These are phyloP conservation scores for Callyntrura sp. DNA, from an alignment of 2,888 invertebrate species.

Conservation along the genomic window DNA sequence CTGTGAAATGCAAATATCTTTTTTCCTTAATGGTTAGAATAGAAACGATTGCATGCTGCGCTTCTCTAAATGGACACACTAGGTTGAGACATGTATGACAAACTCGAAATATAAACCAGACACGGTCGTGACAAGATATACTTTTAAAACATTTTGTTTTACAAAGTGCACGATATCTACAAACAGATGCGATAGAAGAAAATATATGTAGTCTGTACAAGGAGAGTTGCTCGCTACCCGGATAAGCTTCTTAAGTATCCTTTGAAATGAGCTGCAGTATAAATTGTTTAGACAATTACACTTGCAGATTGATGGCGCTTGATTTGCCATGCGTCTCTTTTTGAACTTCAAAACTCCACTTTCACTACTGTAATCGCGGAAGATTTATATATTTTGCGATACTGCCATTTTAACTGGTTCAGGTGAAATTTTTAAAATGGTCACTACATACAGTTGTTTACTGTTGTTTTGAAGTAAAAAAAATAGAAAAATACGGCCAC, in stretches of 20 bases:
- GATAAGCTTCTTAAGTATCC: too few relatives aligned
- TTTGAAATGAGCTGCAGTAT: too few relatives aligned
- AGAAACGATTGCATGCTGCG: not conserved
- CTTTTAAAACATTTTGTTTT: not conserved
- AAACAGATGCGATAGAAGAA: not conserved
- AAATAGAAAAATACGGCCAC: not conserved
- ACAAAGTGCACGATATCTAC: not conserved
- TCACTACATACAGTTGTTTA: not conserved
- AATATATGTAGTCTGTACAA: too few relatives aligned
- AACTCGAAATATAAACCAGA: not conserved
- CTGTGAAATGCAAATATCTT: constrained; percentile 25
- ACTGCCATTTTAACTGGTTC: too few relatives aligned
- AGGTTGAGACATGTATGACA: not conserved
- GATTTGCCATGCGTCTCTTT: too few relatives aligned
- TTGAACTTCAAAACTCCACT: constrained; percentile 4
- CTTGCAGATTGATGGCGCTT: too few relatives aligned
- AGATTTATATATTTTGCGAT: too few relatives aligned
- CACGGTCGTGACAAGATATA: constrained; percentile 5
- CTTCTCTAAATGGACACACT: not conserved
- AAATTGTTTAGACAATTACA: too few relatives aligned
- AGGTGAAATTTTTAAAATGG: too few relatives aligned
- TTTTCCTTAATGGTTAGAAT: not conserved
- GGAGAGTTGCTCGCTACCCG: too few relatives aligned
- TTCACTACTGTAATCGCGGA: not conserved
- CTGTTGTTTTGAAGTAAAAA: not conserved